Percentiles rank a stretch among this genome's conserved stretches.
phyloP scores from a whole-genome alignment of 2,113 vertebrate species.

The Chinchilla lanigera region DNA sequence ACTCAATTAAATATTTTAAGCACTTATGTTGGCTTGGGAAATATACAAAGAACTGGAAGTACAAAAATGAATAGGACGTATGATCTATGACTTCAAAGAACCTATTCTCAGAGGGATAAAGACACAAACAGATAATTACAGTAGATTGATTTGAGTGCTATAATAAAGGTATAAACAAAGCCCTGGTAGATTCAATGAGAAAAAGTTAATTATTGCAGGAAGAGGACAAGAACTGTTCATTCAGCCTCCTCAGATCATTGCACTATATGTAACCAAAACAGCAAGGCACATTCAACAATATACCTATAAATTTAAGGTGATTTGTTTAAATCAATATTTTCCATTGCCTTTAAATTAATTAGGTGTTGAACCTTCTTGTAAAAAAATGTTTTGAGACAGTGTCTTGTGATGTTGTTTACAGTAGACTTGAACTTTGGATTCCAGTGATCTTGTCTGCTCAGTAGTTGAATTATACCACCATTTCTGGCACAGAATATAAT shows the following conservation, averaged over 20 bases:
- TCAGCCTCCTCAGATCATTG: background rate
- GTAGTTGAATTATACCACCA: background rate
- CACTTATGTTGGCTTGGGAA: background rate
- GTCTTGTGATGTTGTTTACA: background rate
- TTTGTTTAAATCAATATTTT: background rate
- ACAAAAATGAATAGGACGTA: slow-evolving; percentile 33
- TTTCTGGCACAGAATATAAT: background rate
- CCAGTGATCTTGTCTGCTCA: background rate
- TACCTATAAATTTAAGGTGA: background rate
- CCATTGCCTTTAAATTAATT: background rate
- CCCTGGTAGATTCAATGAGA: background rate
- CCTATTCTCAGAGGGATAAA: slow-evolving; percentile 23
- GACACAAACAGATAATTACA: slow-evolving; percentile 33
- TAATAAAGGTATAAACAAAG: slow-evolving; percentile 8
- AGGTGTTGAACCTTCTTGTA: background rate
- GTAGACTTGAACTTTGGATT: background rate
- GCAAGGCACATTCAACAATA: background rate
- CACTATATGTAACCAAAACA: background rate
- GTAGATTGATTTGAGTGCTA: background rate
- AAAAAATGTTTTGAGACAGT: too few relatives aligned
- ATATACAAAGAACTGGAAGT: slow-evolving; percentile 36
- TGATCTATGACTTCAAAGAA: slow-evolving; percentile 48
- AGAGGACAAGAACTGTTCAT: background rate
- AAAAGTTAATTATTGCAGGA: background rate
- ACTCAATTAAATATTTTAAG: slow-evolving; percentile 55